A percentile compares a stretch with the other conserved stretches of the same genome.
Evolutionary conservation across 2,113 vertebrate species (phyloP).

Genomic region (Malurus elegans): DNA sequence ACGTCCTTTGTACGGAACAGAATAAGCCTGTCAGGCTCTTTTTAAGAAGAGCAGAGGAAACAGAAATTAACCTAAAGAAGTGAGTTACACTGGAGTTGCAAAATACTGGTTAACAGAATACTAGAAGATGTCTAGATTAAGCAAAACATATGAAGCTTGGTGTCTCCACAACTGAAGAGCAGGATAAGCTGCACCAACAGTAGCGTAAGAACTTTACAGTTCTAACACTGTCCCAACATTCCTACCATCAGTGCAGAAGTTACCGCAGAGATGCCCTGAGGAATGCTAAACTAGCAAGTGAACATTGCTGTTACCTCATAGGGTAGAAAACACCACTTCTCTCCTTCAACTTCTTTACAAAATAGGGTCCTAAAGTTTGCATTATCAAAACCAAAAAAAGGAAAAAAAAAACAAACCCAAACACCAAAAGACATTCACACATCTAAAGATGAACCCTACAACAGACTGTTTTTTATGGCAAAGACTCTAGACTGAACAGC

Average conservation of each 20-base stretch:
- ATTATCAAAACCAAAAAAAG: not conserved
- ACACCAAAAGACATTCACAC: not conserved
- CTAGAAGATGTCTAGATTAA: not conserved
- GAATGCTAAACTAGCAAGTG: not conserved
- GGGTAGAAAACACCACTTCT: not conserved
- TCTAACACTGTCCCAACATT: not conserved
- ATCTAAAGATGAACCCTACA: not conserved
- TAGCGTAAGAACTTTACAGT: not conserved
- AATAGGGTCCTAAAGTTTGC: not conserved
- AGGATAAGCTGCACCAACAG: not conserved
- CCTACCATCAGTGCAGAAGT: not conserved
- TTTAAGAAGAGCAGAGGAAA: not conserved
- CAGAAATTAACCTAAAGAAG: not conserved
- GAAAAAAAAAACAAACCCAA: not conserved
- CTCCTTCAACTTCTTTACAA: not conserved
- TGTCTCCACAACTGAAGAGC: not conserved
- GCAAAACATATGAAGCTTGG: not conserved
- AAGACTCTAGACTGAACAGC: not conserved
- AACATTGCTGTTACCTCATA: not conserved
- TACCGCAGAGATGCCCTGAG: not conserved
- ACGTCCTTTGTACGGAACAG: not conserved
- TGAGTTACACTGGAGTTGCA: not conserved
- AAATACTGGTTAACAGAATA: not conserved
- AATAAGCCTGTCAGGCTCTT: not conserved
- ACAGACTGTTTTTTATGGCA: not conserved